Percentiles rank a stretch among this genome's conserved stretches.
These are phyloP conservation scores for Drosophila parabipectinata DNA, from an alignment of 1,140 invertebrate species.

Conservation along the genomic window DNA sequence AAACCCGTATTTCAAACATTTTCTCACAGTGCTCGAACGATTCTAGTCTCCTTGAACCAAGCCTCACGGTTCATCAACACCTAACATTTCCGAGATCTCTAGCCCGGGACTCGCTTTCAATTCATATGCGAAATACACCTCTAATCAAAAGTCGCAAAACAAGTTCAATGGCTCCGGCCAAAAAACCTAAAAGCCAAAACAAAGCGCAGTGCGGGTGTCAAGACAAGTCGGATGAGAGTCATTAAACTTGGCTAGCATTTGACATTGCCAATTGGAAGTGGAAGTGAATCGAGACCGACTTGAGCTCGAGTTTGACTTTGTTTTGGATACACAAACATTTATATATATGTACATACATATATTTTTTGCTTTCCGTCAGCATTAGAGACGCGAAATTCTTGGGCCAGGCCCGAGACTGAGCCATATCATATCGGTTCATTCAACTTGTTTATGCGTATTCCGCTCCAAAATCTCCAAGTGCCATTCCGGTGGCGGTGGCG, in stretches of 20 bases:
- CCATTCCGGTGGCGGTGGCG: neutral
- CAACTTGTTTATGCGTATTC: constrained; percentile 58
- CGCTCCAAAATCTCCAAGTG: constrained; percentile 19
- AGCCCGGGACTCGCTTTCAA: constrained; percentile 35
- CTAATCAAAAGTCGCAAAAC: constrained; percentile 57
- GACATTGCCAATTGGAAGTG: constrained; percentile 54
- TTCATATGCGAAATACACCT: constrained; percentile 53
- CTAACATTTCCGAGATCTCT: constrained; percentile 57
- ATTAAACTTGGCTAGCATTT: constrained; percentile 64
- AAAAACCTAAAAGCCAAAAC: constrained; percentile 25
- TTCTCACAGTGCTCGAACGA: neutral
- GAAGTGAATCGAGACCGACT: constrained; percentile 15
- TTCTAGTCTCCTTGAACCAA: constrained; percentile 44
- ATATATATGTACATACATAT: neutral
- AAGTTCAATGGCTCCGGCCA: constrained; percentile 38
- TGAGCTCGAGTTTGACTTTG: neutral
- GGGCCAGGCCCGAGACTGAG: constrained; percentile 2
- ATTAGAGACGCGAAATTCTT: constrained; percentile 21
- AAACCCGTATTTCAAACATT: neutral
- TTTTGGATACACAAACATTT: neutral
- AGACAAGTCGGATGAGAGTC: constrained; percentile 40
- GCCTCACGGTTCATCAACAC: constrained; percentile 43
- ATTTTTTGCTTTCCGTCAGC: constrained; percentile 4
- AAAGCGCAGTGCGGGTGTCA: constrained; percentile 55
- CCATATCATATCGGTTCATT: constrained; percentile 36